Conservation (phyloP, 1,140 invertebrate species). For the Bombus vancouverensis region DNA sequence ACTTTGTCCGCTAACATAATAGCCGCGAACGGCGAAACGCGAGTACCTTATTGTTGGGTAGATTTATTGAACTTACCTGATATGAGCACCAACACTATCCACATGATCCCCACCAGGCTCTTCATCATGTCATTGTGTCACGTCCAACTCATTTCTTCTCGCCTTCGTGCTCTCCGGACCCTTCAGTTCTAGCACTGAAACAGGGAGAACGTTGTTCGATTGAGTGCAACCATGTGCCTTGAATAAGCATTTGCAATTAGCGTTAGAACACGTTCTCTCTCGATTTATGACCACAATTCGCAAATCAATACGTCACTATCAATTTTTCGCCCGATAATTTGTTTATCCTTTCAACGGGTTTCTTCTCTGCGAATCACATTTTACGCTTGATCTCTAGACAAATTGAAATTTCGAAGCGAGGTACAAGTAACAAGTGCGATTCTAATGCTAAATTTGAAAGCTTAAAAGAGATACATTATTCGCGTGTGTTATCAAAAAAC, state of each 20-base stretch:
- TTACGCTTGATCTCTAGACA: background rate
- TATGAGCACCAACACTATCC: slow-evolving; percentile 85
- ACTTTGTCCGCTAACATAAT: background rate
- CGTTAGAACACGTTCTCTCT: background rate
- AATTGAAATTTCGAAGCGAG: background rate
- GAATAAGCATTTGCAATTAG: slow-evolving; percentile 45
- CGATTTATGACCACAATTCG: background rate
- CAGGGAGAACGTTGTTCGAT: slow-evolving; percentile 42
- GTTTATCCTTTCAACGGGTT: too few relatives aligned
- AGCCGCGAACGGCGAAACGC: background rate
- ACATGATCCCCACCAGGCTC: slow-evolving; percentile 85
- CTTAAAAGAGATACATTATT: too few relatives aligned
- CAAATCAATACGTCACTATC: background rate
- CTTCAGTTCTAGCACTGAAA: slow-evolving; percentile 73
- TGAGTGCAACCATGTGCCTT: background rate
- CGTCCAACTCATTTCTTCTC: slow-evolving; percentile 82
- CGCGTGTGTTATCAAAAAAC: too few relatives aligned
- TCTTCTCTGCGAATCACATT: too few relatives aligned
- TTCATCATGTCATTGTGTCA: slow-evolving; percentile 85
- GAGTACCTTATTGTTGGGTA: slow-evolving; percentile 21
- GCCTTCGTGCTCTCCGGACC: slow-evolving; percentile 68
- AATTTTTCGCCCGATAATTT: background rate
- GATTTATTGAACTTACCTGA: slow-evolving; percentile 79
- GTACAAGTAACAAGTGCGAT: too few relatives aligned
- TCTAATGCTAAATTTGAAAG: too few relatives aligned